Evolutionary conservation across 2,113 vertebrate species (phyloP).

Genomic region (Guaruba guarouba): DNA sequence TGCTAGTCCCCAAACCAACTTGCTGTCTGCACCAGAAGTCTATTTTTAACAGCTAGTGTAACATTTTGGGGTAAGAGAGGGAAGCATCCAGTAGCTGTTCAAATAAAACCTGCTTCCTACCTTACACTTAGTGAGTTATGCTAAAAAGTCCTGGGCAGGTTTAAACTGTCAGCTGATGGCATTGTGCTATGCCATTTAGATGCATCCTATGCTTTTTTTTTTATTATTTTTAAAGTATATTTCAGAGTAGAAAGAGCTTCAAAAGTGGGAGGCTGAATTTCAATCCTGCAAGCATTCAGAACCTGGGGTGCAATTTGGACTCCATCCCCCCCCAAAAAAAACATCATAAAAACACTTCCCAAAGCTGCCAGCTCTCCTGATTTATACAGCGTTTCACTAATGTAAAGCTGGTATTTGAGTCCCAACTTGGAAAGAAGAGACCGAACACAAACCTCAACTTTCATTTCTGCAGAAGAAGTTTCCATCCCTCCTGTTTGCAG

Average conservation of each 20-base stretch:
- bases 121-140: background rate
- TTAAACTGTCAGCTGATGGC: background rate
- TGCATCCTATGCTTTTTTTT: background rate
- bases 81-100: background rate
- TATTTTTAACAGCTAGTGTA: background rate
- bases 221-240: background rate
- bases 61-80: background rate
- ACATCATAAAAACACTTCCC: background rate
- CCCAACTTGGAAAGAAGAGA: background rate
- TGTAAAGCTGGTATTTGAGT: constrained; percentile 10
- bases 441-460: constrained; percentile 20
- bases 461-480: constrained; percentile 45
- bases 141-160: background rate
- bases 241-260: background rate
- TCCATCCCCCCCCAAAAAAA: background rate
- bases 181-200: background rate
- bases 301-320: background rate
- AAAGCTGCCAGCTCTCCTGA: background rate
- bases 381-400: background rate
- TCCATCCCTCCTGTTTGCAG: constrained; percentile 25
- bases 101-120: background rate
- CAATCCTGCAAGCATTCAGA: background rate
- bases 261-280: background rate
- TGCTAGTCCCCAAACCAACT: background rate
- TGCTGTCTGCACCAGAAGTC: background rate